These are phyloP conservation scores for Reinhardtius hippoglossoides DNA, from an alignment of 2,113 vertebrate genomes.

Conservation along the genomic window DNA sequence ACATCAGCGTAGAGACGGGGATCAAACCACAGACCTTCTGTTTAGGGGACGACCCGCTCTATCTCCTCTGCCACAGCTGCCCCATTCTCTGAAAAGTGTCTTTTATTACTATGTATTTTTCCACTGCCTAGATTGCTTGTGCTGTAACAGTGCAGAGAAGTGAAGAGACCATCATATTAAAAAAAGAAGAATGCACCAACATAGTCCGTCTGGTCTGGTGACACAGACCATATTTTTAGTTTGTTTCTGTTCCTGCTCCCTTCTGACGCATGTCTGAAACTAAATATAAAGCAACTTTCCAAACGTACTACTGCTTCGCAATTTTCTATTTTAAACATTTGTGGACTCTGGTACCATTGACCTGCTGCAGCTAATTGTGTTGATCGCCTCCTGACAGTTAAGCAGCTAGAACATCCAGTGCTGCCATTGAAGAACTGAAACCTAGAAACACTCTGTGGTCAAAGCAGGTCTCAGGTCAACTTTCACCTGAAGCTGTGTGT, in stretches of 20 bases:
- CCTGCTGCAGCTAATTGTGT: slow-evolving; percentile 1
- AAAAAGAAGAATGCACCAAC: too few relatives aligned
- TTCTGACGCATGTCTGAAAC: not conserved
- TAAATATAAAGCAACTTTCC: too few relatives aligned
- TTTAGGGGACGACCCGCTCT: not conserved
- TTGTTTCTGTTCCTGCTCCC: too few relatives aligned
- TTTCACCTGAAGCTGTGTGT: slow-evolving; percentile 30
- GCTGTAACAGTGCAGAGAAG: too few relatives aligned
- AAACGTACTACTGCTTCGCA: too few relatives aligned
- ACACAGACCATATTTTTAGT: not conserved
- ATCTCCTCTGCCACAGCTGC: not conserved
- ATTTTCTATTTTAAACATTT: too few relatives aligned
- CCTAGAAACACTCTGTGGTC: slow-evolving; percentile 16
- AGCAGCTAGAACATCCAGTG: slow-evolving; percentile 30
- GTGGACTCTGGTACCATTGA: not conserved
- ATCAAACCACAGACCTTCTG: too few relatives aligned
- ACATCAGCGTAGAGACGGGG: not conserved
- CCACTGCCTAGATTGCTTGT: not conserved
- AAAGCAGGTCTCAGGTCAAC: slow-evolving; percentile 17
- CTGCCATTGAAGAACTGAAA: slow-evolving; percentile 42
- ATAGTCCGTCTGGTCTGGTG: not conserved
- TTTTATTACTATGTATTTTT: slow-evolving; percentile 1
- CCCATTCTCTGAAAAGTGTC: not conserved
- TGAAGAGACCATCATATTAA: too few relatives aligned
- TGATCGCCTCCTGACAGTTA: not conserved